Evolutionary conservation across 2,797 vertebrate genomes (phyloP).

Genomic region (Epinephelus coioides): DNA sequence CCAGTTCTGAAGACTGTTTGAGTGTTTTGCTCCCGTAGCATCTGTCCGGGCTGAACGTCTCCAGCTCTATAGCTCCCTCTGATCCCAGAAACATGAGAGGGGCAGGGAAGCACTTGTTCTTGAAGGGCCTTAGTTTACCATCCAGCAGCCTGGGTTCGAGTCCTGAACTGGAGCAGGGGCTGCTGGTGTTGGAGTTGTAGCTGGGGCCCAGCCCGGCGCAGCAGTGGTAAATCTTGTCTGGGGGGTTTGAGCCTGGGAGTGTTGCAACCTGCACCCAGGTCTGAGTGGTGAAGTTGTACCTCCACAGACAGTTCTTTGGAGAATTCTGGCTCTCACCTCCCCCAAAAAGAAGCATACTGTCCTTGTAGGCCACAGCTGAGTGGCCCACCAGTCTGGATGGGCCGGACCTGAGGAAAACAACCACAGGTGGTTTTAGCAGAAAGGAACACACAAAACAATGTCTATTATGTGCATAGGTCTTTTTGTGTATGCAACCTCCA

Average conservation of each 20-base stretch:
- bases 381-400: constrained; percentile 90
- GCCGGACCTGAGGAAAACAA: constrained; percentile 83
- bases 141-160: constrained; percentile 30
- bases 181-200: constrained; percentile 69
- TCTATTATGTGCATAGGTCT: background rate
- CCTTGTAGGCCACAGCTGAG: constrained; percentile 84
- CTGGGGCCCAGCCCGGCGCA: constrained; percentile 82
- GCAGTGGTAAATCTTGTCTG: constrained; percentile 88
- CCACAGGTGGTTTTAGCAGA: constrained; percentile 21
- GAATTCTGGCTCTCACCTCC: constrained; percentile 84
- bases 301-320: constrained; percentile 86
- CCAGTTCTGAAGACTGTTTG: background rate
- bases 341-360: constrained; percentile 90
- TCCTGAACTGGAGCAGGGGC: background rate
- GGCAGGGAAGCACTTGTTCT: constrained; percentile 81
- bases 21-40: constrained; percentile 6
- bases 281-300: constrained; percentile 82
- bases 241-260: constrained; percentile 70
- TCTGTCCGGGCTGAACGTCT: constrained; percentile 78
- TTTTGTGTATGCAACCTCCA: background rate
- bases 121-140: constrained; percentile 61
- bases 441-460: constrained; percentile 24
- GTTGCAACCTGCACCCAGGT: constrained; percentile 84
- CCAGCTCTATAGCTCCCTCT: constrained; percentile 86
- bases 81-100: constrained; percentile 57